Evolutionary conservation across 2,888 invertebrate genomes (phyloP).

Genomic region (Microplitis manilae): DNA sequence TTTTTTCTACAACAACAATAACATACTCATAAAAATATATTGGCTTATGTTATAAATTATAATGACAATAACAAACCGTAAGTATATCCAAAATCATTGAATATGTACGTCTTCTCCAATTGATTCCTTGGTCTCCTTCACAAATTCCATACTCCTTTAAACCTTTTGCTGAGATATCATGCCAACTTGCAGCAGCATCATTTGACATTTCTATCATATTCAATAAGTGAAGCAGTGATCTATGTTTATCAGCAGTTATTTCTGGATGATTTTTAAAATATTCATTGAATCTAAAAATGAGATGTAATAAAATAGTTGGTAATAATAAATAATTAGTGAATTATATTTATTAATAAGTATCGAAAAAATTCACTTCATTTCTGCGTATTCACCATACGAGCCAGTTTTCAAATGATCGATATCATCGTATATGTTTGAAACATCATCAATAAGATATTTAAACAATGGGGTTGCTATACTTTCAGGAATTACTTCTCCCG

Average conservation of each 20-base stretch:
- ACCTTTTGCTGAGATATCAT: conserved; percentile 39
- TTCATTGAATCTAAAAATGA: conserved; percentile 44
- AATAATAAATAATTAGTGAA: not conserved
- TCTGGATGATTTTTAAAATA: conserved; percentile 49
- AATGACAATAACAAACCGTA: conserved; percentile 55
- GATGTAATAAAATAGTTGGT: conserved; percentile 8
- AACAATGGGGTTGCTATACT: not conserved
- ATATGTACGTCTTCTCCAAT: conserved; percentile 62
- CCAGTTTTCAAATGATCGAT: conserved; percentile 14
- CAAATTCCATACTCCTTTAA: conserved; percentile 4
- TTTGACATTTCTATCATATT: conserved; percentile 44
- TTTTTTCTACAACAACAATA: conserved; percentile 56
- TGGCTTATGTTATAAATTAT: not conserved
- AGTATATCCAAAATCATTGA: conserved; percentile 61
- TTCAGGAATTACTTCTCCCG: conserved; percentile 32
- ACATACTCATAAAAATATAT: not conserved
- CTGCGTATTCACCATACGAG: conserved; percentile 35
- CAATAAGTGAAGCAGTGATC: conserved; percentile 42
- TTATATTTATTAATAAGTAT: too few relatives aligned
- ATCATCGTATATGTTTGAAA: not conserved
- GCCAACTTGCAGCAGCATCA: conserved; percentile 49
- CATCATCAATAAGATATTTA: too few relatives aligned
- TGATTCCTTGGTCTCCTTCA: conserved; percentile 52
- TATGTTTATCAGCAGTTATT: conserved; percentile 38
- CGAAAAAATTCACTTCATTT: conserved; percentile 62